Conservation (phyloP, 1,140 invertebrate species). For the Aphelinus atriplicis region DNA sequence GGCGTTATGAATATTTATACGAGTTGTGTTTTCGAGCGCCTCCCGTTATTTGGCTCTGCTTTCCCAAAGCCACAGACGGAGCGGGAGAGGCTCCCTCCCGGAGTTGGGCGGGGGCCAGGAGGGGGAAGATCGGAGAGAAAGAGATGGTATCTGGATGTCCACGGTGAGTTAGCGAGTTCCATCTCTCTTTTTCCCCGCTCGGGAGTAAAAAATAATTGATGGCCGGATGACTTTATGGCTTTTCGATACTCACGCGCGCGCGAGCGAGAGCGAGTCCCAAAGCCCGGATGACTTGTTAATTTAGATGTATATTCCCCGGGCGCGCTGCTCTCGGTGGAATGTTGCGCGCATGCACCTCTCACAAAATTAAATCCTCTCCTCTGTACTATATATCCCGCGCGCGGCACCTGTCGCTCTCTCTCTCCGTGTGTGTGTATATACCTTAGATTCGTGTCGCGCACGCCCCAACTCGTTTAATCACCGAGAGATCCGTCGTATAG, state of each 20-base stretch:
- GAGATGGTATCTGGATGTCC: conserved; percentile 11
- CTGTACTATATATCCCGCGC: not conserved
- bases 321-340: conserved; percentile 19
- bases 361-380: not conserved
- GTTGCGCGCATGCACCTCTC: conserved; percentile 16
- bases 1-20: conserved; percentile 37
- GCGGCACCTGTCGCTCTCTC: not conserved
- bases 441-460: too few species aligned
- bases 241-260: conserved; percentile 32
- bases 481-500: too few species aligned
- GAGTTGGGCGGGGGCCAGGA: conserved; percentile 1
- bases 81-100: conserved; percentile 15
- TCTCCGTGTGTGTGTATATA: too few species aligned
- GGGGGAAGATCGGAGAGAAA: not conserved
- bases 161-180: conserved; percentile 33
- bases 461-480: too few species aligned
- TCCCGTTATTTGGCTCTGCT: conserved; percentile 26
- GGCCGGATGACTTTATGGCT: conserved; percentile 39
- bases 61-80: conserved; percentile 38
- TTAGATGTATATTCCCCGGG: conserved; percentile 32
- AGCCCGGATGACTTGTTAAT: conserved; percentile 39
- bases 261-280: not conserved
- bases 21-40: not conserved
- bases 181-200: conserved; percentile 12
- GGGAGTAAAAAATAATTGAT: conserved; percentile 41